Percentiles rank a stretch among this genome's conserved stretches.
phyloP scores from a whole-genome alignment of 2,888 invertebrate genomes.

The Carabus problematicus region DNA sequence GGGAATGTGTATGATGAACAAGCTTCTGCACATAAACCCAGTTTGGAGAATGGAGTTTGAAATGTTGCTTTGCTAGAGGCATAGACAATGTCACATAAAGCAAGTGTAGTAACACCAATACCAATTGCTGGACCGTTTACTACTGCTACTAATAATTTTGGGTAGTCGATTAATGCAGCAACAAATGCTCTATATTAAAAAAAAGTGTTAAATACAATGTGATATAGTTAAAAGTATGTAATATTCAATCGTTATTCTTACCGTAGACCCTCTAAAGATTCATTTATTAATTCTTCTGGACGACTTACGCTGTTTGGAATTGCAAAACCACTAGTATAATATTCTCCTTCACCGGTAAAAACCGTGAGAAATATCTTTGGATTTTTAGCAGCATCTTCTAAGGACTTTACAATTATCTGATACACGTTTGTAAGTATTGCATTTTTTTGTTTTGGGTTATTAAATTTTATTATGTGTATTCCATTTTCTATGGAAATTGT shows the following conservation, averaged over 20 bases:
- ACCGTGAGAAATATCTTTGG: conserved; percentile 72
- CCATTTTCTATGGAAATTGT: conserved; percentile 55
- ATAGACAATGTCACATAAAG: conserved; percentile 88
- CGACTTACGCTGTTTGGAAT: not conserved
- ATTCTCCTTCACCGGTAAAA: conserved; percentile 81
- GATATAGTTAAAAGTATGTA: not conserved
- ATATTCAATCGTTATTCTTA: not conserved
- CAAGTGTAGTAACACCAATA: conserved; percentile 83
- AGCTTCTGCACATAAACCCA: conserved; percentile 89
- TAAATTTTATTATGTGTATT: conserved; percentile 69
- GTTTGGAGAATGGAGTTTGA: conserved; percentile 82
- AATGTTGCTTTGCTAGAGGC: conserved; percentile 88
- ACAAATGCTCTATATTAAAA: conserved; percentile 67
- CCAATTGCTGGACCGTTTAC: conserved; percentile 97
- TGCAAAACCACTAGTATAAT: conserved; percentile 88
- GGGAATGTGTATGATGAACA: conserved; percentile 90
- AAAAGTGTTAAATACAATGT: not conserved
- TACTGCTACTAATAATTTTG: conserved; percentile 85
- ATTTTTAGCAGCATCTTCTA: conserved; percentile 75
- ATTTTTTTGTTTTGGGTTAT: conserved; percentile 82
- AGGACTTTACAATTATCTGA: conserved; percentile 65
- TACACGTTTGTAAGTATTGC: conserved; percentile 77
- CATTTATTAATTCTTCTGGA: not conserved
- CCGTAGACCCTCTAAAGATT: not conserved
- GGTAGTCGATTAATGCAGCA: conserved; percentile 80